These are phyloP conservation scores for Conchocele bisecta DNA, from an alignment of 2,888 invertebrate species.

Conservation along the genomic window DNA sequence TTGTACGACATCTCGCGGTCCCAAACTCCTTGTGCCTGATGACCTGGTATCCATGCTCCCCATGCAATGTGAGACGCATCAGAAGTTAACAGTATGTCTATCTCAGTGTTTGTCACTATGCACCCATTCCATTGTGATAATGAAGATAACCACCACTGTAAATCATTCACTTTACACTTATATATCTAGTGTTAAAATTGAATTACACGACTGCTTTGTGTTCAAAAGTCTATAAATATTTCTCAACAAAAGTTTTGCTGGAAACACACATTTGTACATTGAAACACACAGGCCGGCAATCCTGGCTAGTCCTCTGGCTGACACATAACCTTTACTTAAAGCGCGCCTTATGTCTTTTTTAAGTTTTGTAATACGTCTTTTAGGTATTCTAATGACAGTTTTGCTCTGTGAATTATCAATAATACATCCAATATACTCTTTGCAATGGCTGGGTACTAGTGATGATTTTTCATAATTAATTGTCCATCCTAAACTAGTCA, in stretches of 20 bases:
- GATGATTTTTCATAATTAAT: background rate
- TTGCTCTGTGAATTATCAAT: background rate
- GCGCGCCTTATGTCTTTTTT: background rate
- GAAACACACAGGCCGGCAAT: slow-evolving; percentile 15
- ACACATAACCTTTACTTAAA: background rate
- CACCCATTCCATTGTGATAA: slow-evolving; percentile 11
- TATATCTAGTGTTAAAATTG: background rate
- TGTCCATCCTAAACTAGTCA: background rate
- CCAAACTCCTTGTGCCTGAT: slow-evolving; percentile 19
- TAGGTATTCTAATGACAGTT: background rate
- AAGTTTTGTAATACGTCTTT: slow-evolving; percentile 7
- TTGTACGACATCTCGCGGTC: background rate
- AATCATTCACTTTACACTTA: background rate
- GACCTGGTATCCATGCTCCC: slow-evolving; percentile 10
- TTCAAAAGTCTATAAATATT: slow-evolving; percentile 6
- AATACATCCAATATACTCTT: slow-evolving; percentile 5
- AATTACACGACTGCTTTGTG: background rate
- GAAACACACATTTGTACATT: slow-evolving; percentile 6
- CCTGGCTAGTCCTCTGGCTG: slow-evolving; percentile 1
- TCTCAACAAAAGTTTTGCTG: slow-evolving; percentile 3
- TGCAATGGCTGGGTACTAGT: background rate
- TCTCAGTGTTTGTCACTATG: background rate
- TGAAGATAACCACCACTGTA: slow-evolving; percentile 1
- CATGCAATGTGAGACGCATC: slow-evolving; percentile 3
- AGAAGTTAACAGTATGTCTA: slow-evolving; percentile 15